A percentile compares a stretch with the other conserved stretches of the same genome.
These are phyloP conservation scores for Tyrannus savana DNA, from an alignment of 2,113 vertebrate genomes.

Conservation along the genomic window DNA sequence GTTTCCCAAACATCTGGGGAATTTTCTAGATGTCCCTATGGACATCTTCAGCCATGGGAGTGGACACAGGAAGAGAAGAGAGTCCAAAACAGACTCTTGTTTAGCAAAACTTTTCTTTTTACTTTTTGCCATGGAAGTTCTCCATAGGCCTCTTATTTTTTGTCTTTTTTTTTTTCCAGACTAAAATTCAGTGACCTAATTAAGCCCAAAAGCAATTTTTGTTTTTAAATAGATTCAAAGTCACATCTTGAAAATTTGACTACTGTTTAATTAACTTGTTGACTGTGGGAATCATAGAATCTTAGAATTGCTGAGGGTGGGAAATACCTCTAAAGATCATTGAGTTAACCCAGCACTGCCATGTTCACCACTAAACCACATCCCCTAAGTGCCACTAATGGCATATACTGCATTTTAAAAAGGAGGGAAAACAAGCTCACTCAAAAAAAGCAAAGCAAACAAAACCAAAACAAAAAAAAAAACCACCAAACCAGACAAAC, in stretches of 20 bases:
- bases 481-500: fast-evolving
- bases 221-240: neutral
- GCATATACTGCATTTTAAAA: neutral
- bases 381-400: neutral
- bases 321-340: neutral
- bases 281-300: neutral
- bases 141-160: neutral
- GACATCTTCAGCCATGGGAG: neutral
- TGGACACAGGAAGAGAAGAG: neutral
- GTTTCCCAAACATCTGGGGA: neutral
- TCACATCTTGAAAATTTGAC: neutral
- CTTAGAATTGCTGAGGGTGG: neutral
- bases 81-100: neutral
- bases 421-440: too few species aligned
- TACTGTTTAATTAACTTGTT: neutral
- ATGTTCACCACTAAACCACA: neutral
- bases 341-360: neutral
- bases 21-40: neutral
- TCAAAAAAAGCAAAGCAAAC: neutral
- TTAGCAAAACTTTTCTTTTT: neutral
- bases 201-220: neutral
- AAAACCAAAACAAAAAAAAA: neutral
- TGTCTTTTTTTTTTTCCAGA: neutral
- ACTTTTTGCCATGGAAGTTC: neutral
- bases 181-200: neutral